phyloP scores from a whole-genome alignment of 2,888 invertebrate species.

The Drosophila nr. fundita region DNA sequence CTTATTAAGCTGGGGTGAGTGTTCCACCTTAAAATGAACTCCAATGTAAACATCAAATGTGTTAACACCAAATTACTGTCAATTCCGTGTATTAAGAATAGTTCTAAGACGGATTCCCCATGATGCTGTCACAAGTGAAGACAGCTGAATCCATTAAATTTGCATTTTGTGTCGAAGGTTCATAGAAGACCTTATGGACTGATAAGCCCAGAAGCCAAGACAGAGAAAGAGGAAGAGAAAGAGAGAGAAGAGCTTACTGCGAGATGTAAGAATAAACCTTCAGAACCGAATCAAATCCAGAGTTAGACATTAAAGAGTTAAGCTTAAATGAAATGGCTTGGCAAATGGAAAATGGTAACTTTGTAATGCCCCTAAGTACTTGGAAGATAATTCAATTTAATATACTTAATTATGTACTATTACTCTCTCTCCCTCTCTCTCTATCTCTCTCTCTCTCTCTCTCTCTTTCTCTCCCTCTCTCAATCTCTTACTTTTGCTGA shows the following conservation, averaged over 20 bases:
- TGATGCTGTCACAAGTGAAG: slow-evolving; percentile 6
- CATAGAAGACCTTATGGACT: background rate
- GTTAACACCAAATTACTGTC: background rate
- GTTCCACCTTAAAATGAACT: background rate
- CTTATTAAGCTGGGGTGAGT: background rate
- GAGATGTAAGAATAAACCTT: background rate
- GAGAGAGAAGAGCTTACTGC: background rate
- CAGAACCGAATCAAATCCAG: slow-evolving; percentile 4
- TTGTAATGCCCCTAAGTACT: slow-evolving; percentile 53
- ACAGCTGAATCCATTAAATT: background rate
- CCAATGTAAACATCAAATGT: background rate
- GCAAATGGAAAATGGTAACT: slow-evolving; percentile 18
- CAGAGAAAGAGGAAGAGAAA: background rate
- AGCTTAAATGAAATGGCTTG: slow-evolving; percentile 19
- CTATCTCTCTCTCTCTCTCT: too few species aligned
- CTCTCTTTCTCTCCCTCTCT: background rate
- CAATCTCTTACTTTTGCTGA: background rate
- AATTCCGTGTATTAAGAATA: background rate
- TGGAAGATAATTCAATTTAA: slow-evolving; percentile 75
- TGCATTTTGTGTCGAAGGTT: background rate
- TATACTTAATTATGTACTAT: slow-evolving; percentile 58
- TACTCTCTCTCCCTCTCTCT: too few species aligned
- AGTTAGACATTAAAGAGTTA: slow-evolving; percentile 37
- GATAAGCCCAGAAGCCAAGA: background rate
- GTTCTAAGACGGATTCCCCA: too few species aligned